Evolutionary conservation across 30 jellyfish, hydroid and myxozoan species (phyloP).

Genomic region (Sanderia malayensis): DNA sequence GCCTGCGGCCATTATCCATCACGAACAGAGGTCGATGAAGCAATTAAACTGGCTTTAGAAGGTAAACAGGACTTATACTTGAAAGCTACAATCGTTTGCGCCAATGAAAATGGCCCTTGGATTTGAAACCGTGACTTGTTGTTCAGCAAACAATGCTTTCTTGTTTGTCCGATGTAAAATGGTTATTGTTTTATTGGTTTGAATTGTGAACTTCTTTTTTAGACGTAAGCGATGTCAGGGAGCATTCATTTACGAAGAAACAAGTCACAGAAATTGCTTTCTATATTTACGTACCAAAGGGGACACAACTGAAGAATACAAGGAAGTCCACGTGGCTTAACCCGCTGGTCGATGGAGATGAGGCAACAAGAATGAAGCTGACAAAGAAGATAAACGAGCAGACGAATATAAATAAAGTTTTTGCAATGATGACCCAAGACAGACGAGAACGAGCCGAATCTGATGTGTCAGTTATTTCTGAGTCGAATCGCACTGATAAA

Average conservation of each 20-base stretch:
- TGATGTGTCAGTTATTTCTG: constrained; percentile 63
- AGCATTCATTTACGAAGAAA: constrained; percentile 49
- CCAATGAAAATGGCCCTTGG: no score
- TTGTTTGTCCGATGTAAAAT: no score
- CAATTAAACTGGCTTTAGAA: no score
- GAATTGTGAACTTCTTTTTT: no score
- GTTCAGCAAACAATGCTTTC: no score
- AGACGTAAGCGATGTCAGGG: constrained; percentile 38
- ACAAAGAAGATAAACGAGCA: constrained; percentile 50
- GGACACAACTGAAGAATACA: constrained; percentile 71
- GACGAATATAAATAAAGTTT: constrained; percentile 39
- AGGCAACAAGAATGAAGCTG: constrained; percentile 54
- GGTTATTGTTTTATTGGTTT: no score
- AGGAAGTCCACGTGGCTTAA: constrained; percentile 92
- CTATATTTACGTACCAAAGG: constrained; percentile 80
- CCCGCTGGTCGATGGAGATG: constrained; percentile 82
- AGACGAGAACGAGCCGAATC: constrained; percentile 15
- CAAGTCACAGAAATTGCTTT: constrained; percentile 75
- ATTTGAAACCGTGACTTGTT: no score
- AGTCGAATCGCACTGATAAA: constrained; percentile 49
- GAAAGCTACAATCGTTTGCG: no score
- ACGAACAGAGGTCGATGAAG: no score
- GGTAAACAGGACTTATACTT: no score
- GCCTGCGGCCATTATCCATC: no score
- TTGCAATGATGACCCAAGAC: constrained; percentile 38